Evolutionary conservation across 1,140 invertebrate species (phyloP).

Genomic region (Drosophila auraria): DNA sequence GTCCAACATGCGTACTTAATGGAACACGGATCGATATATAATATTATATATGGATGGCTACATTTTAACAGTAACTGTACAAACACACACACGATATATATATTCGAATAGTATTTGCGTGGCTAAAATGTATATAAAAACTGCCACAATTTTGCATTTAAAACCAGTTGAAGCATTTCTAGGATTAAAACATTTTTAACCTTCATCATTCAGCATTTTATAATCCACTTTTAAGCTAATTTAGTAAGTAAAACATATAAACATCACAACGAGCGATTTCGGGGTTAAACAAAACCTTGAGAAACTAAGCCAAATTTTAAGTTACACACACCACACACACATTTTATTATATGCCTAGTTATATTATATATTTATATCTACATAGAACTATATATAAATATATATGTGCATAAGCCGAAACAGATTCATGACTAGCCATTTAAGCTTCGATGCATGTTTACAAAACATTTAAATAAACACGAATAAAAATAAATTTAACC

Average conservation of each 20-base stretch:
- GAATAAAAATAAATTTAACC: conserved; percentile 61
- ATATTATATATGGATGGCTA: conserved; percentile 37
- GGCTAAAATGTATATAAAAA: conserved; percentile 73
- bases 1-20: conserved; percentile 65
- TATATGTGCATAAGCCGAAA: conserved; percentile 42
- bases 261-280: conserved; percentile 64
- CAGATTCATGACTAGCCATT: conserved; percentile 74
- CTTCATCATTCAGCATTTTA: conserved; percentile 26
- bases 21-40: conserved; percentile 18
- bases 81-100: conserved; percentile 22
- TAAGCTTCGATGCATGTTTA: conserved; percentile 83
- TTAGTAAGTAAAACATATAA: conserved; percentile 29
- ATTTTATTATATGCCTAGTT: conserved; percentile 37
- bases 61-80: conserved; percentile 59
- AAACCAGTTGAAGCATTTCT: conserved; percentile 80
- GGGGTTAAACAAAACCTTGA: conserved; percentile 13
- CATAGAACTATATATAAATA: conserved; percentile 19
- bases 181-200: conserved; percentile 45
- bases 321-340: conserved; percentile 30
- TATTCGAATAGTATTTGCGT: conserved; percentile 64
- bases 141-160: conserved; percentile 75
- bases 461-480: conserved; percentile 81
- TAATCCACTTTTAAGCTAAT: conserved; percentile 42
- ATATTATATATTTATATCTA: conserved; percentile 46
- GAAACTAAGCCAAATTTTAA: conserved; percentile 64